Evolutionary conservation across 2,113 vertebrate genomes (phyloP).

Genomic region (Carassius gibelio): DNA sequence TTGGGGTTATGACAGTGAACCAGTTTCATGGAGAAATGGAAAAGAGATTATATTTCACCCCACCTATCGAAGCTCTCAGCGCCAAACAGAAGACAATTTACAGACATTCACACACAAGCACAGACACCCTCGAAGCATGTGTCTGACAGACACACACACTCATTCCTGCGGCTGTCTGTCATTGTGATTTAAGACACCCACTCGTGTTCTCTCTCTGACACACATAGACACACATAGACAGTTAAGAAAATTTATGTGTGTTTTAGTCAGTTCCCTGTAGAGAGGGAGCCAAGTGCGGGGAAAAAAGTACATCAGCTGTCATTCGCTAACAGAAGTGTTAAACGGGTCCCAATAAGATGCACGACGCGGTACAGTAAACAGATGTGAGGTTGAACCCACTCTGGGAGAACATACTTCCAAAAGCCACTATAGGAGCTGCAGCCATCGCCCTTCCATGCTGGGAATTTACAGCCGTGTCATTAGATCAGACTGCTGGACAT

Average conservation of each 20-base stretch:
- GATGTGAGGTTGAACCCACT: background rate
- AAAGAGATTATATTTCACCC: conserved; percentile 56
- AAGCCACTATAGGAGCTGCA: conserved; percentile 1
- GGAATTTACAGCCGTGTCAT: conserved; percentile 60
- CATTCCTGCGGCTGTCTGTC: background rate
- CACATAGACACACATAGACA: conserved; percentile 22
- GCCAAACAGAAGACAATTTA: conserved; percentile 46
- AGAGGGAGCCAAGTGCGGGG: background rate
- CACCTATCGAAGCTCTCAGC: conserved; percentile 44
- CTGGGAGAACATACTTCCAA: background rate
- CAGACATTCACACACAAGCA: conserved; percentile 44
- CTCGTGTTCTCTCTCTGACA: conserved; percentile 13
- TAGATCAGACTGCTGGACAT: conserved; percentile 58
- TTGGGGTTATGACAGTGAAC: conserved; percentile 51
- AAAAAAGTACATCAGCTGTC: background rate
- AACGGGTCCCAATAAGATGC: conserved; percentile 12
- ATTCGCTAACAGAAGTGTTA: background rate
- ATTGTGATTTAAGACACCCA: conserved; percentile 38
- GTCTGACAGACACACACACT: conserved; percentile 25
- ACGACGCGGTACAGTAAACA: background rate
- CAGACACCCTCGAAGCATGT: background rate
- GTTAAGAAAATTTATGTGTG: conserved; percentile 9
- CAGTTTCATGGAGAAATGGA: conserved; percentile 53
- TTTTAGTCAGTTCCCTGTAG: background rate
- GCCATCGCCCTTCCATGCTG: conserved; percentile 22